A percentile compares a stretch with the other conserved stretches of the same genome.
Evolutionary conservation across 2,113 vertebrate species (phyloP).

Genomic region (Psammodynastes pulverulentus): DNA sequence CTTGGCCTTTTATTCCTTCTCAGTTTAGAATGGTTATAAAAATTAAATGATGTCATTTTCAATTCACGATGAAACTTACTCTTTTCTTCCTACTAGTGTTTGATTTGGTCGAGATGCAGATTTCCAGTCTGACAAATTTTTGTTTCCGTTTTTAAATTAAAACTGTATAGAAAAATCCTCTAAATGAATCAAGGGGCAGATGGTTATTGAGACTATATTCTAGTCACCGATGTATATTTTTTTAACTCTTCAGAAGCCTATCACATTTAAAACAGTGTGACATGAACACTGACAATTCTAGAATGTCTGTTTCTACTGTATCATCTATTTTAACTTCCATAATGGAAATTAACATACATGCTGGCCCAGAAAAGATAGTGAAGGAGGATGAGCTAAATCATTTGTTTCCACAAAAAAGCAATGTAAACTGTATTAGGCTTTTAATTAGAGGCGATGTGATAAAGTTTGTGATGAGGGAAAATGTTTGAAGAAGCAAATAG

Average conservation of each 20-base stretch:
- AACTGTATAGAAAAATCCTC: background rate
- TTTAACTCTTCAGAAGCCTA: background rate
- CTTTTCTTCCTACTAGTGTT: background rate
- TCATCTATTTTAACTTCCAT: background rate
- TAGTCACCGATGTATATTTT: background rate
- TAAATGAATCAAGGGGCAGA: background rate
- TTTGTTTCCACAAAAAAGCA: background rate
- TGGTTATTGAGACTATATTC: background rate
- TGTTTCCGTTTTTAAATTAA: background rate
- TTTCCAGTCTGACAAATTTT: background rate
- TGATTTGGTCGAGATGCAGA: background rate
- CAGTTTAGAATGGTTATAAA: fast-evolving
- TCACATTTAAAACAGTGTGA: background rate
- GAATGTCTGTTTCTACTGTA: background rate
- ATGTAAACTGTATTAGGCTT: background rate
- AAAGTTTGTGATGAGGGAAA: background rate
- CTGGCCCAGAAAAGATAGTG: background rate
- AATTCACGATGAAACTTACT: background rate
- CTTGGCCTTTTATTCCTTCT: background rate
- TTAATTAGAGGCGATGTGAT: background rate
- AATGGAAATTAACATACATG: background rate
- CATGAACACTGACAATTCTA: background rate
- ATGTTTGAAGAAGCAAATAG: slow-evolving; percentile 1
- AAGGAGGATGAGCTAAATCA: background rate
- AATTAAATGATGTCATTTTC: background rate